Base-by-base conservation (phyloP, 2,797 vertebrate species). In the Schizothorax lantsangensis region DNA sequence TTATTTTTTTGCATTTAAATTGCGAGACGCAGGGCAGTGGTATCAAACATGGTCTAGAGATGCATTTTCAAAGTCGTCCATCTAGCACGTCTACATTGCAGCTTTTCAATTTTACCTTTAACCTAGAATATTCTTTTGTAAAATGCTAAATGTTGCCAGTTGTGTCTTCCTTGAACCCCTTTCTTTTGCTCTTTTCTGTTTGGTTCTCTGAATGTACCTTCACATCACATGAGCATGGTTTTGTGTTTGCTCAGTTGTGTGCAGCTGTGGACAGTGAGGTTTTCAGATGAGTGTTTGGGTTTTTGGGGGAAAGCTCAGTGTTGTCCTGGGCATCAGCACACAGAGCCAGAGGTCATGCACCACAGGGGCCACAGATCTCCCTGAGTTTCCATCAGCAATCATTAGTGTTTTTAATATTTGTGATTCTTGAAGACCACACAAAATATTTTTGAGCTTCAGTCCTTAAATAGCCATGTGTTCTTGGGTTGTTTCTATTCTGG, bases 401-500 rank as follows among this genome's bases (percentile, higher is more conserved):
- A 88, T 84, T 81, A 72, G 75, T 36, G 78, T 75, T 81, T 21
- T 19, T 40, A 75, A 73, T 83, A 45, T 84, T 43, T 73, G 68
- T n/a, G 23, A 81, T 85, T 80, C 80, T 21, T 59, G 45, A 62
- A 77, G 73, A 77, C 33, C 36, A 68, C 64, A 62, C 59, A 68
- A 57, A 45, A 72, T 17, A 80, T 82, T 85, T 84, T 26, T 2
- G 52, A 52, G 71, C 84, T 87, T 40, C 77, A 71, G 78, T 86
- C 80, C 71, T 85, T 74, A 90, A 90, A 90, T 86, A 84, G 83
- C 80, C 66, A 33, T 86, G 12, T 84, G 59, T 88, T 52, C 81
- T 77, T 62, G 47, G 64, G n/a, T 80, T 43, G 59, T 62, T 68
- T 90, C 57, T 90, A 47, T 89, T 87, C 81, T 72, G 5, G 23